phyloP scores from a whole-genome alignment of 2,113 vertebrate species.

The Diadophis punctatus region DNA sequence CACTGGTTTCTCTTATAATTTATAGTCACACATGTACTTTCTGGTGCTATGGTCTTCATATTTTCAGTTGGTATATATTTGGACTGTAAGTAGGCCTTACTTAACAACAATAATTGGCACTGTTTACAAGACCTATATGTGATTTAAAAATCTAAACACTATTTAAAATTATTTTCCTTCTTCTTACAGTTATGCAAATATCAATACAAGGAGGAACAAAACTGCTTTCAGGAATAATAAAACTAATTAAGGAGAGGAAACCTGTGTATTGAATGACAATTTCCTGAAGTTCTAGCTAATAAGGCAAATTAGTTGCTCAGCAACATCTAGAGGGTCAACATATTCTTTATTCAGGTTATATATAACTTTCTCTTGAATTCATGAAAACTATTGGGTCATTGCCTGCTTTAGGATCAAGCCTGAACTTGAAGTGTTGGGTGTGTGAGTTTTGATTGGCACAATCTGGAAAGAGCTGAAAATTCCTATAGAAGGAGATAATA shows the following conservation, averaged over 20 bases:
- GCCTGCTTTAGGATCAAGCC: background rate
- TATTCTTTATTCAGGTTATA: background rate
- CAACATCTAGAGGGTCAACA: background rate
- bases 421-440: constrained; percentile 1
- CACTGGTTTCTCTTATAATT: background rate
- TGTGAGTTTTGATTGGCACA: constrained; percentile 19
- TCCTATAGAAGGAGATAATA: background rate
- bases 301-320: background rate
- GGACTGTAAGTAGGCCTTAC: background rate
- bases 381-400: background rate
- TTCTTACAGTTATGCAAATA: background rate
- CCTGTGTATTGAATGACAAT: background rate
- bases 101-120: background rate
- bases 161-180: background rate
- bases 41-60: too few species aligned
- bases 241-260: background rate
- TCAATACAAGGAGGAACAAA: background rate
- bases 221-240: background rate
- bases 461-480: constrained; percentile 1
- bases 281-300: background rate
- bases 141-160: background rate
- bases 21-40: background rate
- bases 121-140: background rate
- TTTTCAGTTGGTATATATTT: background rate
- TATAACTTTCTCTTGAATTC: background rate